These are phyloP conservation scores for Aegotheles bennettii DNA, from an alignment of 2,113 vertebrate genomes.

Conservation along the genomic window DNA sequence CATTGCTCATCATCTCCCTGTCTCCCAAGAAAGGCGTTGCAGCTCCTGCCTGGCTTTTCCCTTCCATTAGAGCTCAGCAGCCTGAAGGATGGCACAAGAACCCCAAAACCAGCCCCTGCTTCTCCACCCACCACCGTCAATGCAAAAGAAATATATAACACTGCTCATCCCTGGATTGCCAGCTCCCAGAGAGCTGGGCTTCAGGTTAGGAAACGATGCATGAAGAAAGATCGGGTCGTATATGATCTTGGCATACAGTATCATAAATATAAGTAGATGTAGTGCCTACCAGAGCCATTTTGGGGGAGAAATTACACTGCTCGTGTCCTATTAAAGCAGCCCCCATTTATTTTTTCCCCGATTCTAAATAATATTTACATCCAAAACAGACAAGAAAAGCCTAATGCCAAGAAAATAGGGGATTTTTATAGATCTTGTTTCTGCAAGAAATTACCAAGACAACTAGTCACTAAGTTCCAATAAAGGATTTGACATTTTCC, in stretches of 20 bases:
- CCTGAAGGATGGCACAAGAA: too few relatives aligned
- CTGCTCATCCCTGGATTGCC: not conserved
- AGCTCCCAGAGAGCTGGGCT: not conserved
- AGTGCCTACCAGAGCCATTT: not conserved
- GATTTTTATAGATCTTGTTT: conserved; percentile 34
- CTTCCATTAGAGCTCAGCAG: not conserved
- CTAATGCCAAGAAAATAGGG: not conserved
- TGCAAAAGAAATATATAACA: not conserved
- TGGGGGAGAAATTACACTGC: not conserved
- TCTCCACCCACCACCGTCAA: not conserved
- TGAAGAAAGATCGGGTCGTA: not conserved
- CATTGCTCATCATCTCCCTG: not conserved
- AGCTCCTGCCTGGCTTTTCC: not conserved
- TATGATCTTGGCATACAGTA: not conserved
- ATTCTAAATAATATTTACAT: conserved; percentile 24
- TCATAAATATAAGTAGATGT: not conserved
- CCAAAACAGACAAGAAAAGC: conserved; percentile 7
- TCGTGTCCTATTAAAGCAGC: not conserved
- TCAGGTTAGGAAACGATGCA: not conserved
- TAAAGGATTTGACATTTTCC: conserved; percentile 52
- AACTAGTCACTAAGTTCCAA: conserved; percentile 44
- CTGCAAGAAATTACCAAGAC: conserved; percentile 26
- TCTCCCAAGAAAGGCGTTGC: not conserved
- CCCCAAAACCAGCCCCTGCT: too few relatives aligned
- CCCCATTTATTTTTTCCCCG: not conserved